These are phyloP conservation scores for Drosophila sulfurigaster DNA, from an alignment of 1,140 invertebrate species.

Conservation along the genomic window DNA sequence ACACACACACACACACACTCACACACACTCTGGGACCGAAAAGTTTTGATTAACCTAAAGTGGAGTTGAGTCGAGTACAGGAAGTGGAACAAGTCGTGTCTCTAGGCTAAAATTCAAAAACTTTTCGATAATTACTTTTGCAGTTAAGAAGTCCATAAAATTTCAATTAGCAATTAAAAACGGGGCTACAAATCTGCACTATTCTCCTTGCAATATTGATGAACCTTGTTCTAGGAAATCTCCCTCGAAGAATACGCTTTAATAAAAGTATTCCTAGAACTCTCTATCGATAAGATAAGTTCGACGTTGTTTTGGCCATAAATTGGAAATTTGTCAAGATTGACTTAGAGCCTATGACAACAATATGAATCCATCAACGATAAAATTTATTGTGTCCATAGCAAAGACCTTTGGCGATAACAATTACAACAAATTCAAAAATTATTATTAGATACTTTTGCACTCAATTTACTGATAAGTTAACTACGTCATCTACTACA, in stretches of 20 bases:
- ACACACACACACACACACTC: background rate
- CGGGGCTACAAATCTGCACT: background rate
- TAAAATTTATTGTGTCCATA: background rate
- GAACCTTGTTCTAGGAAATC: slow-evolving; percentile 1
- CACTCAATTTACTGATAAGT: background rate
- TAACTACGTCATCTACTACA: background rate
- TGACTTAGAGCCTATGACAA: background rate
- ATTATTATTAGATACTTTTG: background rate
- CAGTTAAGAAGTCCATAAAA: slow-evolving; percentile 44
- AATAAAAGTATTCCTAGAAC: background rate
- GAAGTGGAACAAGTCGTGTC: slow-evolving; percentile 21
- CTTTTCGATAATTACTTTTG: slow-evolving; percentile 57
- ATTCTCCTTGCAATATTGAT: background rate
- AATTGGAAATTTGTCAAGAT: background rate
- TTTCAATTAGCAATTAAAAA: slow-evolving; percentile 38
- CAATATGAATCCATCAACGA: slow-evolving; percentile 10
- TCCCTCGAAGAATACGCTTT: background rate
- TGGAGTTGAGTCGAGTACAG: slow-evolving; percentile 42
- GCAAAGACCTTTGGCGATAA: background rate
- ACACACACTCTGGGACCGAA: slow-evolving; percentile 22
- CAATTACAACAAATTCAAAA: background rate
- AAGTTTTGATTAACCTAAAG: slow-evolving; percentile 71
- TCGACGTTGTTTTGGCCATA: background rate
- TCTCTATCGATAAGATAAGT: slow-evolving; percentile 6
- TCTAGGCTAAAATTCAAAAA: slow-evolving; percentile 33